Conservation (phyloP, 2,888 invertebrate genomes). For the Adineta ricciae region DNA sequence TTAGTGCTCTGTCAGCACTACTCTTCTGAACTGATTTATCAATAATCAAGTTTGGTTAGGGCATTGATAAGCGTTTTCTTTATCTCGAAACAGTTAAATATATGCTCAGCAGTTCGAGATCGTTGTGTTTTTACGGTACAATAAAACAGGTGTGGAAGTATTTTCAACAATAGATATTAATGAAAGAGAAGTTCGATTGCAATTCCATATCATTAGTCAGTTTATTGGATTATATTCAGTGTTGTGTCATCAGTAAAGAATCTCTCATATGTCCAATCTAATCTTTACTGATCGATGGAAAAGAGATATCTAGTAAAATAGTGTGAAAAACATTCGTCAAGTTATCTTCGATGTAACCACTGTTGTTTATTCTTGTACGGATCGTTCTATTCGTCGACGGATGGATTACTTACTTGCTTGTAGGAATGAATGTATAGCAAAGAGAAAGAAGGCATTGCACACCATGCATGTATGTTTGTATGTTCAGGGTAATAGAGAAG, state of each 20-base stretch:
- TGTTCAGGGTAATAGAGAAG: background rate
- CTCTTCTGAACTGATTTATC: too few species aligned
- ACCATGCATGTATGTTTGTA: background rate
- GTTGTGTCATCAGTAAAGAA: background rate
- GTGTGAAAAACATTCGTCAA: background rate
- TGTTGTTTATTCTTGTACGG: background rate
- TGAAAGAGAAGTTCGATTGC: too few species aligned
- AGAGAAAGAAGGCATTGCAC: background rate
- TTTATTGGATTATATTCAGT: background rate
- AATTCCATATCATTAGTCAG: too few species aligned
- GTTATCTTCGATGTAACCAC: background rate
- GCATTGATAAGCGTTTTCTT: too few species aligned
- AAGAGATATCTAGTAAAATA: background rate
- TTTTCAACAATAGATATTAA: too few species aligned
- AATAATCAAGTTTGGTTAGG: too few species aligned
- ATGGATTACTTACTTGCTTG: background rate
- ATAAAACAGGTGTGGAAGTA: too few species aligned
- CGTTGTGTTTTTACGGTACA: too few species aligned
- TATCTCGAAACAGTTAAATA: too few species aligned
- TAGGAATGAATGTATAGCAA: background rate
- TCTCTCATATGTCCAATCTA: background rate
- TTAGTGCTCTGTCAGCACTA: too few species aligned
- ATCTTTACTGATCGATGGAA: background rate
- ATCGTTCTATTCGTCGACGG: background rate
- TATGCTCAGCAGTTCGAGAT: too few species aligned